phyloP scores from a whole-genome alignment of 2,888 invertebrate genomes.

The Dorcus hopei region DNA sequence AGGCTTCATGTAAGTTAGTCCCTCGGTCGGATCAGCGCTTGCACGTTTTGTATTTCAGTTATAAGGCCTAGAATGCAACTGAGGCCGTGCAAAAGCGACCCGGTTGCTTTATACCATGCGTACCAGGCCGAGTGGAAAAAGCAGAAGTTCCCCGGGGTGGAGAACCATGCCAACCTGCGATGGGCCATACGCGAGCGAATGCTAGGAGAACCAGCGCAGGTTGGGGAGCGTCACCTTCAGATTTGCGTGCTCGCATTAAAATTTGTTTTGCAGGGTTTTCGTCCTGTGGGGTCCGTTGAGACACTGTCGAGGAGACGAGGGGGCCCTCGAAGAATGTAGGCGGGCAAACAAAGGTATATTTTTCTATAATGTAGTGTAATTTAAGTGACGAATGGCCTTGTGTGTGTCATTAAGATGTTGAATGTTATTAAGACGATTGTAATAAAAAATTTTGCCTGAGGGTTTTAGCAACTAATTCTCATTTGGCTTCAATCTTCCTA shows the following conservation, averaged over 20 bases:
- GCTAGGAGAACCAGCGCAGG: constrained; percentile 38
- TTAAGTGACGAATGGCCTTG: too few species aligned
- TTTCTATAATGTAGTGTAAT: too few species aligned
- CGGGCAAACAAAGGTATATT: too few species aligned
- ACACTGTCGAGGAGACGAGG: too few species aligned
- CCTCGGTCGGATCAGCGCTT: too few species aligned
- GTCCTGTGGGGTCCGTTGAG: neutral
- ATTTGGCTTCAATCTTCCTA: too few species aligned
- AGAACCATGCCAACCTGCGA: constrained; percentile 62
- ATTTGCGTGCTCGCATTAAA: neutral
- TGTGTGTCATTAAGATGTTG: neutral
- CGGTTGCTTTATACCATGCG: constrained; percentile 73
- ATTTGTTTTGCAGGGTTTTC: neutral
- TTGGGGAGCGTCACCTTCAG: too few species aligned
- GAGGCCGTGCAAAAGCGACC: constrained; percentile 60
- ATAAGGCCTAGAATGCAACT: constrained; percentile 57
- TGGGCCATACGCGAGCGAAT: constrained; percentile 71
- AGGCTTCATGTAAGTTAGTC: constrained; percentile 27
- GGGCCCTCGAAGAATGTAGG: too few species aligned
- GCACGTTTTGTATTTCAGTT: constrained; percentile 49
- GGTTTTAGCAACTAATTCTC: too few species aligned
- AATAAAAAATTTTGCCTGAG: neutral
- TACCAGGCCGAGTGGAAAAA: constrained; percentile 73
- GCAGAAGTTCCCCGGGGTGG: constrained; percentile 73
- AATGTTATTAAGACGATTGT: neutral